Percentiles rank a stretch among this genome's conserved stretches.
Evolutionary conservation across 2,797 vertebrate genomes (phyloP).

Genomic region (Sphaeramia orbicularis): DNA sequence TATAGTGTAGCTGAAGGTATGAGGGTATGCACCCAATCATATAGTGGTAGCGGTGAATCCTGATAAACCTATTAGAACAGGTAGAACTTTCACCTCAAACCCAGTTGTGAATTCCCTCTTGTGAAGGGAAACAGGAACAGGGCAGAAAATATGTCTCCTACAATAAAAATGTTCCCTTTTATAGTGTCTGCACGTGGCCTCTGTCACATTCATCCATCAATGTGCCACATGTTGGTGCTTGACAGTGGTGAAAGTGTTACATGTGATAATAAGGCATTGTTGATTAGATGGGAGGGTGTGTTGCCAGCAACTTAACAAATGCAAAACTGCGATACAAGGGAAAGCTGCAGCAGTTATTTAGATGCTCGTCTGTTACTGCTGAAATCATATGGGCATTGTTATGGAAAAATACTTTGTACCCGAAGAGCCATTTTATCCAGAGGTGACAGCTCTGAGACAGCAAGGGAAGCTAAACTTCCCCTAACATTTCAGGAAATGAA

Average conservation of each 20-base stretch:
- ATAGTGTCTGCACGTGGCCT: neutral
- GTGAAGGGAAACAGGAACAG: slow-evolving; percentile 3
- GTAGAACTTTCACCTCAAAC: slow-evolving; percentile 37
- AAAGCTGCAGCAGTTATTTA: neutral
- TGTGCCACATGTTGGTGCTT: neutral
- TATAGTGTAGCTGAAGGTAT: neutral
- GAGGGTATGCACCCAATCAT: slow-evolving; percentile 42
- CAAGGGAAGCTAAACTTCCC: too few relatives aligned
- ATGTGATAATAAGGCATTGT: neutral
- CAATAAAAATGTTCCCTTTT: neutral
- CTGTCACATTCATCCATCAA: neutral
- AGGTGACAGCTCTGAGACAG: too few relatives aligned
- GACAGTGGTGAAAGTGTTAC: neutral
- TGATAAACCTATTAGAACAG: slow-evolving; percentile 43
- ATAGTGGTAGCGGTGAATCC: slow-evolving; percentile 12
- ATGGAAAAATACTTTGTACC: too few relatives aligned
- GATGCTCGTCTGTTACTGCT: neutral
- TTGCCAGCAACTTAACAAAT: too few relatives aligned
- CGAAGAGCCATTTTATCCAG: too few relatives aligned
- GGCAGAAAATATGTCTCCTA: slow-evolving; percentile 8
- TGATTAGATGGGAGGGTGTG: neutral
- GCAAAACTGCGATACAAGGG: too few relatives aligned
- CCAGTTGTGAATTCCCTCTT: slow-evolving; percentile 8
- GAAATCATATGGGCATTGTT: neutral
- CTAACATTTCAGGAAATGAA: too few relatives aligned